Percentiles rank a stretch among this genome's conserved stretches.
phyloP scores from a whole-genome alignment of 2,888 invertebrate genomes.

The Idaea dimidiata region DNA sequence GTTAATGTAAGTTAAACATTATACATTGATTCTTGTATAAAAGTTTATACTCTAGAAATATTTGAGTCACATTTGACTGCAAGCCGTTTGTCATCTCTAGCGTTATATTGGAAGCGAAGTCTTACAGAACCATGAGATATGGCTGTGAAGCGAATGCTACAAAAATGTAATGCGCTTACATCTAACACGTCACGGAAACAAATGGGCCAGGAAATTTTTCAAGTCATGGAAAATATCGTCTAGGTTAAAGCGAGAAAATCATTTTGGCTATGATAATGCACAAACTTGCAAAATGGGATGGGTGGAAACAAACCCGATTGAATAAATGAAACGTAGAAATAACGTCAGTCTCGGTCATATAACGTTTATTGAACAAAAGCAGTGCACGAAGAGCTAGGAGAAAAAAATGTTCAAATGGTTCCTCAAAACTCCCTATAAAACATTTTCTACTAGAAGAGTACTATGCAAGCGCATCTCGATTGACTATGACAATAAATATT shows the following conservation, averaged over 20 bases:
- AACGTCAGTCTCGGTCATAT: constrained; percentile 71
- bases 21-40: constrained; percentile 22
- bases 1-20: background rate
- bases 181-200: constrained; percentile 57
- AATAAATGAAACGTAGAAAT: constrained; percentile 62
- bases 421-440: no score
- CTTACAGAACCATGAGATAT: constrained; percentile 57
- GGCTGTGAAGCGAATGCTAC: constrained; percentile 52
- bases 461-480: no score
- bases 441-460: no score
- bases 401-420: no score
- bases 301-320: constrained; percentile 65
- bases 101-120: constrained; percentile 61
- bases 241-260: constrained; percentile 47
- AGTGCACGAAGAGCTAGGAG: constrained; percentile 36
- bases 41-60: constrained; percentile 40
- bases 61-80: constrained; percentile 50
- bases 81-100: constrained; percentile 56
- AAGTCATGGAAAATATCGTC: constrained; percentile 38
- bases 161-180: constrained; percentile 60
- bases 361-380: constrained; percentile 76
- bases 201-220: constrained; percentile 51
- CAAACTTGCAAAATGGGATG: constrained; percentile 58
- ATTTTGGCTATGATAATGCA: constrained; percentile 55
- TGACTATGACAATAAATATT: no score